Conservation (phyloP, 1,140 invertebrate species). For the Schlechtendalia chinensis region DNA sequence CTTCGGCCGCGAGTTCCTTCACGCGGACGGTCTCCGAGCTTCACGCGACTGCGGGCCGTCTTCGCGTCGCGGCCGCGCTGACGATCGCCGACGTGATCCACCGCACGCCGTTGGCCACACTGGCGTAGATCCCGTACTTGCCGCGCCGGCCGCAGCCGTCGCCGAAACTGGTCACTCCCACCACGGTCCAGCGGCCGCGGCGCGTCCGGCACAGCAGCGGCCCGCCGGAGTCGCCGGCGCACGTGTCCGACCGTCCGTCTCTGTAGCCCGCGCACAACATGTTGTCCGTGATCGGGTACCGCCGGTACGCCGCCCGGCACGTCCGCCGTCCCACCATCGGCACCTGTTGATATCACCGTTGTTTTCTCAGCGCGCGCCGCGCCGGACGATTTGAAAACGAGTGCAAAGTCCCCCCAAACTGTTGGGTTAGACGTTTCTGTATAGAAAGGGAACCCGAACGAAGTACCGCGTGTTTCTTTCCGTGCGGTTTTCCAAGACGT, state of each 20-base stretch:
- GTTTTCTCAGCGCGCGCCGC: too few species aligned
- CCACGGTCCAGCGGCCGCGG: conserved; percentile 60
- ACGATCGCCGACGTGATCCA: conserved; percentile 64
- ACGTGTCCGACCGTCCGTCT: conserved; percentile 73
- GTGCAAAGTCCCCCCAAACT: too few species aligned
- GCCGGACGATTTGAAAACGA: too few species aligned
- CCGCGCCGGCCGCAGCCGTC: conserved; percentile 80
- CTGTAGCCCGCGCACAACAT: conserved; percentile 87
- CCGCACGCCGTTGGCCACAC: conserved; percentile 74
- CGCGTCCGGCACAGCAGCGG: conserved; percentile 69
- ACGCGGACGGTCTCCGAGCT: too few species aligned
- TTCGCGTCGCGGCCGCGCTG: background rate
- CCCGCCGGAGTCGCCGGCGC: conserved; percentile 86
- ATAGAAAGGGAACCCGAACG: too few species aligned
- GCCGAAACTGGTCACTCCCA: conserved; percentile 81
- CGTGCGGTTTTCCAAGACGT: too few species aligned
- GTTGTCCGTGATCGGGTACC: conserved; percentile 78
- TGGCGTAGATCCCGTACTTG: conserved; percentile 83
- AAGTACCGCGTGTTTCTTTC: too few species aligned
- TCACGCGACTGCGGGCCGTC: background rate
- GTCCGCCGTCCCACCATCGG: conserved; percentile 82
- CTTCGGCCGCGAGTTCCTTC: too few species aligned
- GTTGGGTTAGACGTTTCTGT: too few species aligned
- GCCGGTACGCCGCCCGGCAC: conserved; percentile 70
- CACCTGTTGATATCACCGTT: conserved; percentile 59